Percentiles rank a stretch among this genome's conserved stretches.
These are phyloP conservation scores for Pachycephala philippinensis DNA, from an alignment of 2,113 vertebrate genomes.

Conservation along the genomic window DNA sequence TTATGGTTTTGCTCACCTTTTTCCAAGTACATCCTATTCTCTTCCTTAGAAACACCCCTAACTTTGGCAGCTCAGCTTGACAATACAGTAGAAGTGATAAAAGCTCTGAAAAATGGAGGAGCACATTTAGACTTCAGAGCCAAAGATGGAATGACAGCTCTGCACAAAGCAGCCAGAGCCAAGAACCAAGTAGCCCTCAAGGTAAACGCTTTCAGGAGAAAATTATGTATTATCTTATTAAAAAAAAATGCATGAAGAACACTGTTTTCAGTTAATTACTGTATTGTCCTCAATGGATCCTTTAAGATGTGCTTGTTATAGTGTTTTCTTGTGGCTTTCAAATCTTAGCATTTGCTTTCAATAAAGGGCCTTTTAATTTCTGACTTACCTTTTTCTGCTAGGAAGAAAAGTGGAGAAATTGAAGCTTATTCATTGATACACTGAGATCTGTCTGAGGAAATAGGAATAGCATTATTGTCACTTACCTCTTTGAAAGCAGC, in stretches of 20 bases:
- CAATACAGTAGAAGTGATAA: slow-evolving; percentile 80
- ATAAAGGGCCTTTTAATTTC: not conserved
- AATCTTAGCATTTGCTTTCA: not conserved
- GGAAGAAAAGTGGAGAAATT: not conserved
- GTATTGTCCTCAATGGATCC: not conserved
- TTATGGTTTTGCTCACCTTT: not conserved
- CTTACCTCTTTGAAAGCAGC: not conserved
- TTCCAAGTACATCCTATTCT: not conserved
- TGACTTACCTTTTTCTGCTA: not conserved
- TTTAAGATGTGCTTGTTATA: not conserved
- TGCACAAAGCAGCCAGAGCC: slow-evolving; percentile 88
- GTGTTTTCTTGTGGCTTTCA: not conserved
- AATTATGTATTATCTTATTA: not conserved
- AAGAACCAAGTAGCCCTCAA: slow-evolving; percentile 83
- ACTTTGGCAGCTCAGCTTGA: slow-evolving; percentile 86
- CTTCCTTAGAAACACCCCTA: slow-evolving; percentile 83
- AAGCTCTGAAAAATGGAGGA: slow-evolving; percentile 85
- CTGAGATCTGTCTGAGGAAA: not conserved
- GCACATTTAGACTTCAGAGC: slow-evolving; percentile 94
- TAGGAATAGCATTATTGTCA: not conserved
- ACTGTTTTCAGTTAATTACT: not conserved
- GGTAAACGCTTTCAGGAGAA: slow-evolving; percentile 64
- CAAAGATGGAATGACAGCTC: slow-evolving; percentile 89
- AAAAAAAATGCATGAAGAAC: not conserved
- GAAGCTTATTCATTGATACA: not conserved